phyloP scores from a whole-genome alignment of 2,113 vertebrate species.

The Andinoacara biseriatus region DNA sequence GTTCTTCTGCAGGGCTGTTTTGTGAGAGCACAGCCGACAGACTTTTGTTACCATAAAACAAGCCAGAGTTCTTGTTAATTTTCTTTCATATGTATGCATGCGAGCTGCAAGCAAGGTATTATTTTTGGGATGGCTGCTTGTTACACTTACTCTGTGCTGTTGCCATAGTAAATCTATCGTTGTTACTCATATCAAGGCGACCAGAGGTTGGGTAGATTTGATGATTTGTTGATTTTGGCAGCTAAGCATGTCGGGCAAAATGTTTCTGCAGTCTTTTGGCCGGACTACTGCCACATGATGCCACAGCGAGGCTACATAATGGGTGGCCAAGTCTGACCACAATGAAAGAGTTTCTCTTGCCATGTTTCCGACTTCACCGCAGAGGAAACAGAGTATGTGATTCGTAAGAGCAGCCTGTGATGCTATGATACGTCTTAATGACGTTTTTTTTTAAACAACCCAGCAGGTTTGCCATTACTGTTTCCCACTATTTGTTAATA shows the following conservation, averaged over 20 bases:
- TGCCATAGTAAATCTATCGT: slow-evolving; percentile 54
- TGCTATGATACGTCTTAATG: slow-evolving; percentile 15
- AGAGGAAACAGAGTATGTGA: slow-evolving; percentile 42
- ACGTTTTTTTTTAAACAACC: slow-evolving; percentile 16
- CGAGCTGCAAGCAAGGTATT: slow-evolving; percentile 20
- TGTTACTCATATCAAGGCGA: slow-evolving; percentile 37
- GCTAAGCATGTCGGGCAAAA: slow-evolving; percentile 45
- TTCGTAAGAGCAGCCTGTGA: not conserved
- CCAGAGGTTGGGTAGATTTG: slow-evolving; percentile 55
- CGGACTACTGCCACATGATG: slow-evolving; percentile 58
- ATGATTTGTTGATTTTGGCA: slow-evolving; percentile 75
- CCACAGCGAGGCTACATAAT: slow-evolving; percentile 63
- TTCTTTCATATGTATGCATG: slow-evolving; percentile 22
- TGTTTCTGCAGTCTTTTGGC: slow-evolving; percentile 69
- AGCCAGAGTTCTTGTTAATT: slow-evolving; percentile 24
- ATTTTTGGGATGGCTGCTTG: slow-evolving; percentile 30
- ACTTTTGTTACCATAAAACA: slow-evolving; percentile 48
- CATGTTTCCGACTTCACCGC: slow-evolving; percentile 67
- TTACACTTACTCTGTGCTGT: slow-evolving; percentile 43
- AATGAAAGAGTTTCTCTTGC: slow-evolving; percentile 65
- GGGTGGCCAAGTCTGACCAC: slow-evolving; percentile 76
- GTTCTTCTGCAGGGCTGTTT: slow-evolving; percentile 55
- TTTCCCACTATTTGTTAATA: slow-evolving; percentile 55
- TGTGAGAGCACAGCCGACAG: slow-evolving; percentile 28
- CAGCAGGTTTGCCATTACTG: slow-evolving; percentile 19